Conservation (phyloP, 2,888 invertebrate genomes). For the Glaucopsyche alexis region DNA sequence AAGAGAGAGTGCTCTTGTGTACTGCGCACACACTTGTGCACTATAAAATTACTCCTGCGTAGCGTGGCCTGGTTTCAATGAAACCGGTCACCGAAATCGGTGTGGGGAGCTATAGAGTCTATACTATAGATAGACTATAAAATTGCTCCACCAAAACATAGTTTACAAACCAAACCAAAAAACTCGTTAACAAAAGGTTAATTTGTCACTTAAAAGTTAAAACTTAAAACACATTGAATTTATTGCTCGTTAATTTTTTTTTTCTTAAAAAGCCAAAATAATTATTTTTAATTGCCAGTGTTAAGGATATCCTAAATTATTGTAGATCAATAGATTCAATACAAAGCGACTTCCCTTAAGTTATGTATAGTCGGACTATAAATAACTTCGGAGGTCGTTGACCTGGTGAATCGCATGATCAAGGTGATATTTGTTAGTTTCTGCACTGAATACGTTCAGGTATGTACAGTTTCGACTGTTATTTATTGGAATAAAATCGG, state of each 20-base stretch:
- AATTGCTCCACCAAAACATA: too few species aligned
- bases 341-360: slow-evolving; percentile 3
- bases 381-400: slow-evolving; percentile 27
- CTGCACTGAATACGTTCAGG: slow-evolving; percentile 3
- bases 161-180: too few species aligned
- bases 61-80: too few species aligned
- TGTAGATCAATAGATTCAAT: background rate
- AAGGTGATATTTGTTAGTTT: slow-evolving; percentile 25
- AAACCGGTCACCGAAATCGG: too few species aligned
- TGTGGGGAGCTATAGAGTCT: too few species aligned
- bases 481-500: background rate
- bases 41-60: too few species aligned
- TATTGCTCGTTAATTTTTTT: background rate
- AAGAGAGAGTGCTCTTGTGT: too few species aligned
- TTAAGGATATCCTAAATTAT: slow-evolving; percentile 17
- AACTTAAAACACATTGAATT: background rate
- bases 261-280: background rate
- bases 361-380: slow-evolving; percentile 12
- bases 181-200: too few species aligned
- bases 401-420: slow-evolving; percentile 18
- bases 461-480: background rate
- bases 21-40: too few species aligned
- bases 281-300: background rate
- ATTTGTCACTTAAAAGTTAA: too few species aligned
- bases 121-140: too few species aligned